Conservation (phyloP, 1,140 invertebrate genomes). For the Oncopodura yosiiana region DNA sequence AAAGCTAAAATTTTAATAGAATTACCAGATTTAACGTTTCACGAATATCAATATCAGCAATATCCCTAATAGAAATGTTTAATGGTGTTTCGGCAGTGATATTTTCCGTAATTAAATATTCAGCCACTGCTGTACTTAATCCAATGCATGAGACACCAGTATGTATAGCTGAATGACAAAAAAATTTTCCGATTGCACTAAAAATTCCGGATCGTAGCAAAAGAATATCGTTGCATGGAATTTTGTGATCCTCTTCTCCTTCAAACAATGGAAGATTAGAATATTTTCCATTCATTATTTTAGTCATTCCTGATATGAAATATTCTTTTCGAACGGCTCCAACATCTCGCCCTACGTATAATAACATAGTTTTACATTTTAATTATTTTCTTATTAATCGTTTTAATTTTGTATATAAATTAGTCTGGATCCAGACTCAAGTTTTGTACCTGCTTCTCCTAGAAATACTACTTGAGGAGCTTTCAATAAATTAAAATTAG, state of each 20-base stretch:
- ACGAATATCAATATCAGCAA: not conserved
- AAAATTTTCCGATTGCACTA: not conserved
- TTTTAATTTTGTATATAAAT: too few relatives aligned
- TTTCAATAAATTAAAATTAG: not conserved
- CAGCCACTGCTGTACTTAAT: not conserved
- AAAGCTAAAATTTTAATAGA: not conserved
- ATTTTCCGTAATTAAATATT: not conserved
- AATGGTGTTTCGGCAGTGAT: not conserved
- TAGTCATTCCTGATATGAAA: not conserved
- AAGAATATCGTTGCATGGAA: not conserved
- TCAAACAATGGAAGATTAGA: not conserved
- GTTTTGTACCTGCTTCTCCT: constrained; percentile 2
- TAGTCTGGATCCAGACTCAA: too few relatives aligned
- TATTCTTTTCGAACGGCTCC: constrained; percentile 8
- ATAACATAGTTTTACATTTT: not conserved
- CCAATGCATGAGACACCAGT: not conserved
- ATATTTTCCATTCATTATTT: not conserved
- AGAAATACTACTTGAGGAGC: constrained; percentile 2
- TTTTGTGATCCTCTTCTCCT: constrained; percentile 5
- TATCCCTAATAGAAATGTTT: not conserved
- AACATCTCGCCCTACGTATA: constrained; percentile 1
- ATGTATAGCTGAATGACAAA: constrained; percentile 2
- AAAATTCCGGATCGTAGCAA: not conserved
- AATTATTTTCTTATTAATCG: too few relatives aligned
- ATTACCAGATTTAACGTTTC: not conserved